A percentile compares a stretch with the other conserved stretches of the same genome.
Evolutionary conservation across 1,140 invertebrate species (phyloP).

Genomic region (Pseudomyrmex concolor): DNA sequence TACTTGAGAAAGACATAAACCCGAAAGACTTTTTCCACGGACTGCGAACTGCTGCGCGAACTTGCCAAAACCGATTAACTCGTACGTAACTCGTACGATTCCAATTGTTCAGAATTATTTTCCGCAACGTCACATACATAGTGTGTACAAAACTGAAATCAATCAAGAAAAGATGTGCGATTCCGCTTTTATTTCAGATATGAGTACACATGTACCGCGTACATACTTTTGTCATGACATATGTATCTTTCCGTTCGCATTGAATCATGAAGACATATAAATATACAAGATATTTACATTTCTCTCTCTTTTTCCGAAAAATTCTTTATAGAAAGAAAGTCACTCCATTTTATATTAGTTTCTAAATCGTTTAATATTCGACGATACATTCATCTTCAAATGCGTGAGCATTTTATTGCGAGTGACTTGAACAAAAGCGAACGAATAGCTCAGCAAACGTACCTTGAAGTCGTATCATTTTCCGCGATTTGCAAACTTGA

Average conservation of each 20-base stretch:
- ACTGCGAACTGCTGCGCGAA: slow-evolving; percentile 36
- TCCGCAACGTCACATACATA: slow-evolving; percentile 32
- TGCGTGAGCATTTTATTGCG: not conserved
- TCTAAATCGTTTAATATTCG: not conserved
- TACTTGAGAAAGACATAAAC: slow-evolving; percentile 15
- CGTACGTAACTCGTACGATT: slow-evolving; percentile 28
- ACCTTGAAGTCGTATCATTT: slow-evolving; percentile 25
- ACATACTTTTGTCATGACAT: not conserved
- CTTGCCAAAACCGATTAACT: slow-evolving; percentile 44
- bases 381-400: not conserved
- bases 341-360: not conserved
- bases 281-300: no score
- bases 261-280: no score
- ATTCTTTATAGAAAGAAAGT: not conserved
- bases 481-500: slow-evolving; percentile 35
- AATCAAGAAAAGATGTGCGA: not conserved
- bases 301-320: no score
- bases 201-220: not conserved
- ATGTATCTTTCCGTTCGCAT: not conserved
- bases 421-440: not conserved
- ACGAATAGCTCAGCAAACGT: not conserved
- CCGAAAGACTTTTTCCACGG: slow-evolving; percentile 28
- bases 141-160: slow-evolving; percentile 45
- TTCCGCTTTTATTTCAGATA: not conserved
- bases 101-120: slow-evolving; percentile 49